phyloP scores from a whole-genome alignment of 2,113 vertebrate genomes.

The Gavialis gangeticus region DNA sequence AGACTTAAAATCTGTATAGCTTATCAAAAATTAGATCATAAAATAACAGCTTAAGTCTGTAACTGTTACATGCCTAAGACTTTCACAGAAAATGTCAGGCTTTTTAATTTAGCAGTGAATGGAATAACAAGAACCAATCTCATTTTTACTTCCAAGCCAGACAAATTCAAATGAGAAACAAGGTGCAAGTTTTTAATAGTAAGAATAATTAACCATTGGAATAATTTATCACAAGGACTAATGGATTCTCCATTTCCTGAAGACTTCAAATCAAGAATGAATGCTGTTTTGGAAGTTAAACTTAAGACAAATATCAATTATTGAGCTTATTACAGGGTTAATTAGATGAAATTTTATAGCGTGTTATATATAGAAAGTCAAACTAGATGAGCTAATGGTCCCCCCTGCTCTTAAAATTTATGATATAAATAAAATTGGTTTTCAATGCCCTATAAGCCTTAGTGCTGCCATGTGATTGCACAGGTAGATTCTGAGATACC shows the following conservation, averaged over 20 bases:
- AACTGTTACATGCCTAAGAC: too few species aligned
- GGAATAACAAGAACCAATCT: neutral
- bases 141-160: neutral
- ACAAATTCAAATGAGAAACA: neutral
- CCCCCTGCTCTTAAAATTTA: too few species aligned
- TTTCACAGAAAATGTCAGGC: neutral
- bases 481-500: too few species aligned
- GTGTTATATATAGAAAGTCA: neutral
- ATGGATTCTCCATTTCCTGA: neutral
- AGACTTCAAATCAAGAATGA: neutral
- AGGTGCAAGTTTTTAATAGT: neutral
- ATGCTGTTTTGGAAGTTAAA: neutral
- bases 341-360: neutral
- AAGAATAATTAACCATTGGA: neutral
- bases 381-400: too few species aligned
- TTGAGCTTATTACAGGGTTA: neutral
- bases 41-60: too few species aligned
- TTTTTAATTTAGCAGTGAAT: neutral
- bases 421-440: too few species aligned
- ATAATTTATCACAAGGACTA: neutral
- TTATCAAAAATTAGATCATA: neutral
- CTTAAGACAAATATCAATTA: neutral
- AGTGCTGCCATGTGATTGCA: too few species aligned
- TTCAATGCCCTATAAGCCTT: too few species aligned
- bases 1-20: neutral